Conservation (phyloP, 2,888 invertebrate species). For the Hirtodrosophila alboralis region DNA sequence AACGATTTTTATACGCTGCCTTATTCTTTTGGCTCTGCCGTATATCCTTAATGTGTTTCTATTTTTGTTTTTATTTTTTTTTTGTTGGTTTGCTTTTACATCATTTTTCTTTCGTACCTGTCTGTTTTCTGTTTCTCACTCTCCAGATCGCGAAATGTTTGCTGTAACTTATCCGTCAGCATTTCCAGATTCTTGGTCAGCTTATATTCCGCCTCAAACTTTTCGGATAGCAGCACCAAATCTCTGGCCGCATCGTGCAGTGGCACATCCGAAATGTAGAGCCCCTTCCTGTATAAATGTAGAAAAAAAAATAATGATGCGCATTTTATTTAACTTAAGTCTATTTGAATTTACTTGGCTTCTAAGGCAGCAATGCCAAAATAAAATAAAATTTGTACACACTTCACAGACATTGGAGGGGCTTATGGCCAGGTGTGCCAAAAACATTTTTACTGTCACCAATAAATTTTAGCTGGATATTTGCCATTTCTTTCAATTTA, state of each 20-base stretch:
- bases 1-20: conserved; percentile 29
- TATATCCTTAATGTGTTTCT: conserved; percentile 51
- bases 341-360: conserved; percentile 54
- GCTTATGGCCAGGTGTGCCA: conserved; percentile 38
- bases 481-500: conserved; percentile 70
- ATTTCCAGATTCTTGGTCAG: conserved; percentile 96
- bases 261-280: conserved; percentile 97
- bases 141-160: conserved; percentile 96
- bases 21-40: not conserved
- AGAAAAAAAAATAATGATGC: conserved; percentile 41
- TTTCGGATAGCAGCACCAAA: conserved; percentile 97
- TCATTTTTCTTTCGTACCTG: conserved; percentile 86
- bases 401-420: not conserved
- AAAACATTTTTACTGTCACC: conserved; percentile 69
- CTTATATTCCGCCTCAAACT: conserved; percentile 98
- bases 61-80: conserved; percentile 39
- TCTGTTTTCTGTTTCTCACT: conserved; percentile 98
- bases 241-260: conserved; percentile 98
- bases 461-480: conserved; percentile 60
- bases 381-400: conserved; percentile 38
- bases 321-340: conserved; percentile 61
- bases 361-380: conserved; percentile 22
- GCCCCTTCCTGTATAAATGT: conserved; percentile 88
- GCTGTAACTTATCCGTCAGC: conserved; percentile 96
- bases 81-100: too few relatives aligned